Evolutionary conservation across 2,797 vertebrate genomes (phyloP).

Genomic region (Pipistrellus pygmaeus): DNA sequence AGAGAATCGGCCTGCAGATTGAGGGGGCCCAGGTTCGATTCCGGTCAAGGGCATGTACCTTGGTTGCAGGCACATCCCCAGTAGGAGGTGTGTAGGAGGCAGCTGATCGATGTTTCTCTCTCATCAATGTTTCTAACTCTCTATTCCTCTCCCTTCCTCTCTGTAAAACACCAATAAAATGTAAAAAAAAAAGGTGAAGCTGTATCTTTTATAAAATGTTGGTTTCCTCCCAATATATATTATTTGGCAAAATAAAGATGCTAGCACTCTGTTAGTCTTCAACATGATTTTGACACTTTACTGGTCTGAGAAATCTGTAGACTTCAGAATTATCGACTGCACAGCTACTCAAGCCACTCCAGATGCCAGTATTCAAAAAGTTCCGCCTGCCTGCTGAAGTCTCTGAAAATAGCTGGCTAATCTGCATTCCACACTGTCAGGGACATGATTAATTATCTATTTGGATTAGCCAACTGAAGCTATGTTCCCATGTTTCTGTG

Average conservation of each 20-base stretch:
- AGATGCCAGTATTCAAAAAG: constrained; percentile 42
- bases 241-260: constrained; percentile 45
- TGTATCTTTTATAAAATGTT: constrained; percentile 42
- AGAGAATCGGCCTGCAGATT: too few species aligned
- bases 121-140: too few species aligned
- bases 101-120: too few species aligned
- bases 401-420: constrained; percentile 53
- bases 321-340: constrained; percentile 33
- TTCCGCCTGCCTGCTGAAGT: background rate
- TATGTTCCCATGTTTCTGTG: constrained; percentile 52
- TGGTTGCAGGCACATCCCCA: too few species aligned
- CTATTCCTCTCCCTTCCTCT: too few species aligned
- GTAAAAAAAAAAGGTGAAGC: background rate
- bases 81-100: too few species aligned
- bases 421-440: constrained; percentile 71
- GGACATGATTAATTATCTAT: constrained; percentile 64
- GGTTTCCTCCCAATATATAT: background rate
- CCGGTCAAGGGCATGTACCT: too few species aligned
- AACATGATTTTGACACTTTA: constrained; percentile 41
- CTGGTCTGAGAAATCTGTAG: constrained; percentile 42
- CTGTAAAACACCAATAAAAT: too few species aligned
- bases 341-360: constrained; percentile 3
- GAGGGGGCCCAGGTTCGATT: too few species aligned
- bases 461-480: constrained; percentile 64
- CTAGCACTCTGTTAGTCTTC: constrained; percentile 32